Base-by-base conservation (phyloP, 2,113 vertebrate genomes). In the Brachionichthys hirsutus region DNA sequence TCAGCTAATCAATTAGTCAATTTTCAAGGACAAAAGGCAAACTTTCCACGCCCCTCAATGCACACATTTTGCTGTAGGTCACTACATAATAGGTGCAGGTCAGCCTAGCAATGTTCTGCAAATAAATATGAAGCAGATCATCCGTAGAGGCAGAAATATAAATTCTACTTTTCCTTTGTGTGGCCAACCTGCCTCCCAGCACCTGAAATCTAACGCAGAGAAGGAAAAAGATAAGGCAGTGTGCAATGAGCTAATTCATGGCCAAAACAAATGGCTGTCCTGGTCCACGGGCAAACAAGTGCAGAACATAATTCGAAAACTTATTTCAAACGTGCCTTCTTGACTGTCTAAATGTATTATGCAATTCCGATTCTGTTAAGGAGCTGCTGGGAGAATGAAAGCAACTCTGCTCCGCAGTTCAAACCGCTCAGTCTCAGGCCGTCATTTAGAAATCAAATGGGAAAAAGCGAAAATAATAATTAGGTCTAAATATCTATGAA, bases 341-440 rank as follows among this genome's bases (percentile, higher is more conserved):
- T 30, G 4, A 30, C 24, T 8, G 8, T 30, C 24, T 2, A n/a
- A n/a, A n/a, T n/a, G n/a, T n/a, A n/a, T n/a, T 30, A 30, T 30
- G 24, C 24, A 6, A 30, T 30, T 30, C 24, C 8, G 45, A 47
- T 58, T 70, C 13, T 20, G 12, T n/a, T n/a, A 38, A 11, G 60
- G 48, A 66, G 55, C 51, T 50, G 10, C 9, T 10, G 36, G 12
- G 12, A 50, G 56, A 52, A 14, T 15, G 19, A 62, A 52, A 52
- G 35, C 16, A 71, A 49, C 51, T 71, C 67, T 54, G 62, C 55
- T 79, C 78, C 65, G 73, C 52, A 4, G 14, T 62, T 61, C 43
- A 75, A 83, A 75, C 82, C 55, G 4, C 10, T 88, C 84, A 18
- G 76, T 67, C 85, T 88, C 81, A 80, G 72, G 75, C 55, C 70